Evolutionary conservation across 2,797 vertebrate species (phyloP), one percentile per base, ranked within the genome.

Genomic region (Salmo trutta): DNA sequence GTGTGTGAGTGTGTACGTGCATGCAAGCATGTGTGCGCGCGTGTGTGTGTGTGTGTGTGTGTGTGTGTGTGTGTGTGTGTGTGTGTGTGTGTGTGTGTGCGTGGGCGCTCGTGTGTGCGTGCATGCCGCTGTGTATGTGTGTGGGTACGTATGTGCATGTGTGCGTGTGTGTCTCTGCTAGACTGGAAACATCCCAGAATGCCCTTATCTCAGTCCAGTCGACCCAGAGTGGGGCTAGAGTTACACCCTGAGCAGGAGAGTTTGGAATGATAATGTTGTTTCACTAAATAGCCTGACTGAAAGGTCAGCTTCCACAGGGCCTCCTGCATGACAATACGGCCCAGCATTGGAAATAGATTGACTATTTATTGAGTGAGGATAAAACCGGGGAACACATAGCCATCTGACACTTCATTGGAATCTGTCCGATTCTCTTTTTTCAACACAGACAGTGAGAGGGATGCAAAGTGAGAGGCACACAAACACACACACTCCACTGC

Each of bases 151-250:
- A 17, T 17, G 16, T 54, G 53, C 8, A 10, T 10, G 56, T 59
- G 59, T 64, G 21, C 21, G 21, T 12, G 8, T 24, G 59, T 24
- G 59, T 24, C 59, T 64, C 56, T 59, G 56, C 56, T 59, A 59
- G 90, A 91, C 91, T 93, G 92, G 93, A 94, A 93, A 93, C 87
- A 91, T 93, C 92, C 89, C 91, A 91, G 90, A 93, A 94, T 92
- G 91, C 88, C 89, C 91, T 24, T 24, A 91, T 88, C 88, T 88
- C 87, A 86, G 88, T 88, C 89, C 89, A 90, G 66, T 64, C n/a
- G 41, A 12, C 59, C 59, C 59, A 27, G 84, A 88, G 90, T 86
- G 89, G 85, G 93, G 91, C 91, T 95, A 91, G 88, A 88, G 91
- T 94, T 94, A 93, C 94, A 93, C 83, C 88, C 77, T 81, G 89